These are phyloP conservation scores for Microcebus tavaratra DNA, from an alignment of 2,113 vertebrate species.

Conservation along the genomic window DNA sequence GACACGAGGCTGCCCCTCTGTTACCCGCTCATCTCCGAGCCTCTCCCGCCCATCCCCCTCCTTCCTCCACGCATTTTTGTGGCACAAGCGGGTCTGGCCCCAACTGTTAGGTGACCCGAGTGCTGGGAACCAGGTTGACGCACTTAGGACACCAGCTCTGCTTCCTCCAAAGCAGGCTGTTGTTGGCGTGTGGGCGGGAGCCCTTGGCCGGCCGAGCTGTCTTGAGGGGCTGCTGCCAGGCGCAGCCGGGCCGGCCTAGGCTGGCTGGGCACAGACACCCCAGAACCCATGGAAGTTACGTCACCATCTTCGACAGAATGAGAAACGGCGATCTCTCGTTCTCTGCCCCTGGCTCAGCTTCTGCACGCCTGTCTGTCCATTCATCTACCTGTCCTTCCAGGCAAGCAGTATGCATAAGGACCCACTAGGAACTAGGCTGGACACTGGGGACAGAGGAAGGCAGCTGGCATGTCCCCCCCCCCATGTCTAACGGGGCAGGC, in stretches of 20 bases:
- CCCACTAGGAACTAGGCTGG: no score
- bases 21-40: background rate
- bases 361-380: background rate
- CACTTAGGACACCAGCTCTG: background rate
- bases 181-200: background rate
- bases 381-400: background rate
- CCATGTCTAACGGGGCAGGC: background rate
- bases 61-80: fast-evolving
- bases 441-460: background rate
- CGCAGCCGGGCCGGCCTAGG: background rate
- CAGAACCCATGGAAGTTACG: background rate
- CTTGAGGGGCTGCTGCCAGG: background rate
- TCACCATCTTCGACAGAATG: background rate
- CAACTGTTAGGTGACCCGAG: background rate
- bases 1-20: background rate
- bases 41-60: background rate
- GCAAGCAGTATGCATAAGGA: no score
- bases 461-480: background rate
- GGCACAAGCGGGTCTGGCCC: background rate
- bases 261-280: background rate
- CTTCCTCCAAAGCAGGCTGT: background rate
- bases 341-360: background rate
- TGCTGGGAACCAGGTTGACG: background rate
- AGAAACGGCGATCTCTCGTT: background rate
- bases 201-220: background rate